Base-by-base conservation (phyloP, 1,140 invertebrate species). In the Orussus abietinus region DNA sequence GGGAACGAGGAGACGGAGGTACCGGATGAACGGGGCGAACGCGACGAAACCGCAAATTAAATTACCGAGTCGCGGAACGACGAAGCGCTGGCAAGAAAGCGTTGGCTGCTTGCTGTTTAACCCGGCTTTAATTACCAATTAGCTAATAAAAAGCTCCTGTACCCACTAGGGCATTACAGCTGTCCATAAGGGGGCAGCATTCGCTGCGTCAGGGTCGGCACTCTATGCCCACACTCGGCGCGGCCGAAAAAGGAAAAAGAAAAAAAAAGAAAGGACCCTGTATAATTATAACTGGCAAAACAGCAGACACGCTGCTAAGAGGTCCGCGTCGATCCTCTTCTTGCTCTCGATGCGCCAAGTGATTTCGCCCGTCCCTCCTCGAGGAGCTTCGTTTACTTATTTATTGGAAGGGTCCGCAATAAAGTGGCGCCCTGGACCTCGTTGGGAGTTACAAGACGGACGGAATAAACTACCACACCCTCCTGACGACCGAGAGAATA, bases 1-100 rank as follows among this genome's bases (percentile, higher is more conserved):
- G n/a, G n/a, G n/a, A n/a, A n/a, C n/a, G n/a, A n/a, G n/a, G n/a
- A n/a, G n/a, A n/a, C n/a, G n/a, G n/a, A n/a, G n/a, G n/a, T n/a
- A n/a, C n/a, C n/a, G n/a, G n/a, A n/a, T n/a, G n/a, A n/a, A n/a
- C n/a, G n/a, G 49, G 26, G 53, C 45, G 52, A 55, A 64, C 51
- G 60, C 57, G 64, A 69, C 57, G 62, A 64, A 69, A 69, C 64
- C 58, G 63, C 66, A 62, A 68, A 64, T 68, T 66, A 68, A 68
- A 66, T 69, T 68, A 64, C 59, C 57, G 55, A 59, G 53, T 57
- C 44, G 44, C 47, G 39, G 57, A 64, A 65, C 51, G 56, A 60
- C 49, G 50, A 37, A 26, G 20, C 42, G 49, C 49, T 42, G 43
- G 42, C 57, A 66, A 66, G 57, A 66, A 66, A 63, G 61, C 59